phyloP scores from a whole-genome alignment of 2,797 vertebrate species.

The Echeneis naucrates region DNA sequence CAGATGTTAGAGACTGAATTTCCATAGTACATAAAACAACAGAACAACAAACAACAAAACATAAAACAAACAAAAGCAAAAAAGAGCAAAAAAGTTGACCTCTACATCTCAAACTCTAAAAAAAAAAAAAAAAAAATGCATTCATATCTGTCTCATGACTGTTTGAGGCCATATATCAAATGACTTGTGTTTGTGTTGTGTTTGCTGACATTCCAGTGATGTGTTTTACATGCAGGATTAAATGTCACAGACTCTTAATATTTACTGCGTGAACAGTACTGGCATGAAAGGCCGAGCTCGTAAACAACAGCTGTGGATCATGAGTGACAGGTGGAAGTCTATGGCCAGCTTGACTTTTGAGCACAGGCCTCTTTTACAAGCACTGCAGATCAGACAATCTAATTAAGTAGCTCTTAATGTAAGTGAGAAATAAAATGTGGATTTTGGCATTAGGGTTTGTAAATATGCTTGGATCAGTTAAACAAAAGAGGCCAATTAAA shows the following conservation, averaged over 20 bases:
- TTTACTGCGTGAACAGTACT: constrained; percentile 49
- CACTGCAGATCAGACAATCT: constrained; percentile 12
- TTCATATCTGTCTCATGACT: constrained; percentile 23
- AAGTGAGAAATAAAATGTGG: not conserved
- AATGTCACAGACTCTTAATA: constrained; percentile 36
- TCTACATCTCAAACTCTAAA: constrained; percentile 5
- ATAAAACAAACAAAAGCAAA: no score
- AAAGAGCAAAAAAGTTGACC: no score
- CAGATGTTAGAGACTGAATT: not conserved
- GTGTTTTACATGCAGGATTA: constrained; percentile 50
- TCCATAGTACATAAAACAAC: constrained; percentile 8
- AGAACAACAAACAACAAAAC: no score
- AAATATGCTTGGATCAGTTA: not conserved
- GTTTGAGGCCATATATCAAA: constrained; percentile 8
- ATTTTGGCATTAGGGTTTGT: not conserved
- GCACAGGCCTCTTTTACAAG: constrained; percentile 4
- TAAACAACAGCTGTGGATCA: constrained; percentile 67
- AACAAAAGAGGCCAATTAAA: not conserved
- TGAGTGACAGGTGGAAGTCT: constrained; percentile 39
- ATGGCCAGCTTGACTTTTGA: constrained; percentile 36
- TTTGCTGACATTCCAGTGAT: constrained; percentile 39
- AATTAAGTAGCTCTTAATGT: not conserved
- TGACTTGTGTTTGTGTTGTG: constrained; percentile 5
- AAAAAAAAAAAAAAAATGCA: not conserved
- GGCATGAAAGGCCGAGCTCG: constrained; percentile 49